phyloP scores from a whole-genome alignment of 2,113 vertebrate genomes.

The Grammomys dolichurus region DNA sequence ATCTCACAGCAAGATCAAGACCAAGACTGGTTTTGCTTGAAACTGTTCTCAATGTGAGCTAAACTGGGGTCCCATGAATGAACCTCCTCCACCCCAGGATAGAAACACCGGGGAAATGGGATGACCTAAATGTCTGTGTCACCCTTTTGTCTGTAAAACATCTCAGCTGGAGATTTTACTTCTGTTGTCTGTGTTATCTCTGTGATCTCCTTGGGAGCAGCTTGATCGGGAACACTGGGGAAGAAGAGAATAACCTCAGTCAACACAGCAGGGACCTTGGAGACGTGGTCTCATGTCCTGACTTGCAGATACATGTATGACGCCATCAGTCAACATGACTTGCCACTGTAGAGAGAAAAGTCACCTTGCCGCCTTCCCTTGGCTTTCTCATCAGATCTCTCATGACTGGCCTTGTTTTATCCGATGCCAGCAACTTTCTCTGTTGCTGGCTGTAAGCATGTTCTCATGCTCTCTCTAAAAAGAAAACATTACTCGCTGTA shows the following conservation, averaged over 20 bases:
- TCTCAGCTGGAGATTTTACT: neutral
- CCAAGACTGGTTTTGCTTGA: neutral
- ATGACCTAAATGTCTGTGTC: neutral
- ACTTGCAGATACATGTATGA: accelerated
- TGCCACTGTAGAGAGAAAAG: accelerated
- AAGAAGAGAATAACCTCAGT: neutral
- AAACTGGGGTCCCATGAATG: neutral
- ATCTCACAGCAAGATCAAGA: neutral
- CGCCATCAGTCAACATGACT: accelerated
- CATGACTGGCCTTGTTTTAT: neutral
- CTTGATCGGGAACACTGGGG: neutral
- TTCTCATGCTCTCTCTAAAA: neutral
- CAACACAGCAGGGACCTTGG: accelerated
- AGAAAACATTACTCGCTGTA: neutral
- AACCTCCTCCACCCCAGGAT: neutral
- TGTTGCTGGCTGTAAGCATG: neutral
- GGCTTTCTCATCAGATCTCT: too few species aligned
- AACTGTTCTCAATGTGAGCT: neutral
- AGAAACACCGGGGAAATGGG: neutral
- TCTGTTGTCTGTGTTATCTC: neutral
- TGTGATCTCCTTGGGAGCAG: neutral
- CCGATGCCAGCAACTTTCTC: neutral
- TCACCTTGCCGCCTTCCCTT: accelerated
- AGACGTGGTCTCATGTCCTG: accelerated
- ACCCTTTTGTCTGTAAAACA: neutral